phyloP scores from a whole-genome alignment of 2,113 vertebrate genomes.

The Apteryx mantelli region DNA sequence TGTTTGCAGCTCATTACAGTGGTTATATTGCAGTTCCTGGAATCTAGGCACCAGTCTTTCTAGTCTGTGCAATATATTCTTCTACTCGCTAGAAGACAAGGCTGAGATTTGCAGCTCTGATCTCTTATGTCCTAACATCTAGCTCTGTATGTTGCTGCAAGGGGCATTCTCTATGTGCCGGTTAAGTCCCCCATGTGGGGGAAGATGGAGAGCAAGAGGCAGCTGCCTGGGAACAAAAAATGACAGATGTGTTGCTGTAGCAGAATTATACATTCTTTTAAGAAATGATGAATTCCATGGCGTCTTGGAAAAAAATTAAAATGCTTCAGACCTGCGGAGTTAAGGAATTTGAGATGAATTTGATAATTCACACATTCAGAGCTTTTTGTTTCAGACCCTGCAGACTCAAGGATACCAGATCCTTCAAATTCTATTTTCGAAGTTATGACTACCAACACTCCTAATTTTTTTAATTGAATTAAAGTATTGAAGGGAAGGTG shows the following conservation, averaged over 20 bases:
- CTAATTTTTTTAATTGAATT: not conserved
- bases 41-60: fast-evolving
- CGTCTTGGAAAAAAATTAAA: not conserved
- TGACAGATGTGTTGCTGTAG: not conserved
- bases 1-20: fast-evolving
- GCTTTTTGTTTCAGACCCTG: not conserved
- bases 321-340: not conserved
- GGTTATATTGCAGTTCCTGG: fast-evolving
- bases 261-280: not conserved
- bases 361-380: not conserved
- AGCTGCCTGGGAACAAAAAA: not conserved
- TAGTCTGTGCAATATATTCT: not conserved
- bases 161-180: not conserved
- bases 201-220: not conserved
- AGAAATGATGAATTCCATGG: fast-evolving
- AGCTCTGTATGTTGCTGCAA: not conserved
- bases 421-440: not conserved
- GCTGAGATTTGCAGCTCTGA: not conserved
- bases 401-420: not conserved
- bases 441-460: not conserved
- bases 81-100: not conserved
- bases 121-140: fast-evolving
- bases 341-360: not conserved
- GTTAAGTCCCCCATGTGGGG: fast-evolving
- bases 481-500: fast-evolving